These are phyloP conservation scores for Sinelater perroti DNA, from an alignment of 2,888 invertebrate species.

Conservation along the genomic window DNA sequence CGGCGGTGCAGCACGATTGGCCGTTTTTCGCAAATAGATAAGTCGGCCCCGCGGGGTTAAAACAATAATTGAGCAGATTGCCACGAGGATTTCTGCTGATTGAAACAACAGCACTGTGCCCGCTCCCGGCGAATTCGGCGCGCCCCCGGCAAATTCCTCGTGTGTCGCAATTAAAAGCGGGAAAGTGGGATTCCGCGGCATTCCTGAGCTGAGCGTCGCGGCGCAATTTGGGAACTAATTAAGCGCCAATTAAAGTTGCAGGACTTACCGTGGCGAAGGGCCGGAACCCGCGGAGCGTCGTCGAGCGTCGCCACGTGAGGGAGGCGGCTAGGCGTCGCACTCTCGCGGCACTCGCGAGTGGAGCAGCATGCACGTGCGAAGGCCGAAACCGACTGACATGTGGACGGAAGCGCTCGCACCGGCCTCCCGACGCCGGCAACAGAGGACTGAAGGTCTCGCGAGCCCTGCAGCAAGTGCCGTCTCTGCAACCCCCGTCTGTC, in stretches of 20 bases:
- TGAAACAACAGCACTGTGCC: slow-evolving; percentile 48
- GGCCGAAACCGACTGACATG: slow-evolving; percentile 32
- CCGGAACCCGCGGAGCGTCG: neutral
- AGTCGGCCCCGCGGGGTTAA: slow-evolving; percentile 49
- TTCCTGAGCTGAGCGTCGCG: neutral
- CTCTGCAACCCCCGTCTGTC: slow-evolving; percentile 40
- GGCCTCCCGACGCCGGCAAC: slow-evolving; percentile 24
- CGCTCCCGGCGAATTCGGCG: slow-evolving; percentile 31
- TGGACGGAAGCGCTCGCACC: slow-evolving; percentile 38
- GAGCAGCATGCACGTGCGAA: slow-evolving; percentile 31
- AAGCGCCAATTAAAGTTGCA: slow-evolving; percentile 14
- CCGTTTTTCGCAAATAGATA: slow-evolving; percentile 49
- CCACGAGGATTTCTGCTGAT: slow-evolving; percentile 53
- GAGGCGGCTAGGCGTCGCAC: slow-evolving; percentile 22
- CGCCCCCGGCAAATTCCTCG: slow-evolving; percentile 25
- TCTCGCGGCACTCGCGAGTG: slow-evolving; percentile 27
- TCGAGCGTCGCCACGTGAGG: slow-evolving; percentile 4
- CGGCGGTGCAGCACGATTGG: too few species aligned
- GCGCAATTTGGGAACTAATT: slow-evolving; percentile 8
- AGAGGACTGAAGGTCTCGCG: slow-evolving; percentile 33
- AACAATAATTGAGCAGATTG: slow-evolving; percentile 54
- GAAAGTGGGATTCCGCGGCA: too few species aligned
- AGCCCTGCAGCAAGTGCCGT: slow-evolving; percentile 37
- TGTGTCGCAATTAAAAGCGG: slow-evolving; percentile 13
- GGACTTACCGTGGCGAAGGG: slow-evolving; percentile 18